Conservation (phyloP, 2,113 vertebrate genomes). For the Circaetus gallicus region DNA sequence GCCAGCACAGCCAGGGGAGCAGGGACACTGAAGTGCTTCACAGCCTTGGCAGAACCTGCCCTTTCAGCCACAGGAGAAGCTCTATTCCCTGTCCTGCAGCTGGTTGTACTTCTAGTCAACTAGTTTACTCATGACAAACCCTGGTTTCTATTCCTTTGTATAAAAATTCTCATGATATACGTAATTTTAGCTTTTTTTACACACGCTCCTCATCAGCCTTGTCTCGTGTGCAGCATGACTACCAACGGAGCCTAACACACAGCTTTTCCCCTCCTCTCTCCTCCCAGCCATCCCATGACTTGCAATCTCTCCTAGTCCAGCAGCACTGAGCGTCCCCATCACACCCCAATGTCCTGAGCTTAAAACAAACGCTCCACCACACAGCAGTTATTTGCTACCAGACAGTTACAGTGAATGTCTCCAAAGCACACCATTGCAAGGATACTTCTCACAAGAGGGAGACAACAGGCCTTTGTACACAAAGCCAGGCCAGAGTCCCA, state of each 20-base stretch:
- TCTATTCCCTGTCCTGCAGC: not conserved
- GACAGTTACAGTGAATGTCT: not conserved
- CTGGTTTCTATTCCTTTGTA: not conserved
- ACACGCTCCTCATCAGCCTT: not conserved
- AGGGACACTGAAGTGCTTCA: not conserved
- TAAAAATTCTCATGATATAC: not conserved
- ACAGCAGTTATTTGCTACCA: not conserved
- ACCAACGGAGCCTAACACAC: accelerated
- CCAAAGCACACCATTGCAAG: not conserved
- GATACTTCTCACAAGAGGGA: not conserved
- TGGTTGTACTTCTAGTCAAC: not conserved
- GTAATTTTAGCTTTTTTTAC: not conserved
- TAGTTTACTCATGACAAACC: not conserved
- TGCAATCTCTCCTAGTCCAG: not conserved
- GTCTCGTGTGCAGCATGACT: not conserved
- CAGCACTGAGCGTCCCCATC: not conserved
- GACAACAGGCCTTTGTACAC: not conserved
- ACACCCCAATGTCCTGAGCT: not conserved
- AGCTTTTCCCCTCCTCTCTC: not conserved
- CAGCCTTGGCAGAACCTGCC: not conserved
- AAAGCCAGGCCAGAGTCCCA: not conserved
- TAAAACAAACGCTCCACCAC: not conserved
- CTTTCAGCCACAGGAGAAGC: not conserved
- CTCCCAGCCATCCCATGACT: not conserved
- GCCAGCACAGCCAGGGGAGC: not conserved